A percentile compares a stretch with the other conserved stretches of the same genome.
Conservation (phyloP, 2,888 invertebrate species). For the Platycheirus albimanus region DNA sequence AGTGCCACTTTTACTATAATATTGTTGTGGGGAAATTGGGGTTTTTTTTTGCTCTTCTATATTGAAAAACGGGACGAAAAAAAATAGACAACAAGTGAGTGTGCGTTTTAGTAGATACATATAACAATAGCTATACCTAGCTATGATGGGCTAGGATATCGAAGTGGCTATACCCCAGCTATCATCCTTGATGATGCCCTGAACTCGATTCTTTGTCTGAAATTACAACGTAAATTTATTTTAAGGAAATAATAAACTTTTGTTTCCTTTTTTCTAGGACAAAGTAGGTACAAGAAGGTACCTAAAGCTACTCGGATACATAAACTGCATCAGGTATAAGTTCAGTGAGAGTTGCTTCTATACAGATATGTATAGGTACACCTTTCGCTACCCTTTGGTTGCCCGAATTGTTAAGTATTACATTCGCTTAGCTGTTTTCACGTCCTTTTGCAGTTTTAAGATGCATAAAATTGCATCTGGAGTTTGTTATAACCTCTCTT, state of each 20-base stretch:
- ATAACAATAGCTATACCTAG: constrained; percentile 8
- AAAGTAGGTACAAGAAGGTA: too few species aligned
- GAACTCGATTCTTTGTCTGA: constrained; percentile 63
- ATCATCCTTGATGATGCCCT: constrained; percentile 27
- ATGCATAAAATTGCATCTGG: constrained; percentile 69
- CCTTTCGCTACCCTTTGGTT: constrained; percentile 9
- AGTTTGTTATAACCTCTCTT: constrained; percentile 65
- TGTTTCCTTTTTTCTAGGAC: too few species aligned
- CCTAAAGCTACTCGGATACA: constrained; percentile 31
- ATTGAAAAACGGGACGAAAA: constrained; percentile 16
- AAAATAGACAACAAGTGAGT: constrained; percentile 50
- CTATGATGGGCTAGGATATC: constrained; percentile 16
- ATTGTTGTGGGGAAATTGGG: constrained; percentile 12
- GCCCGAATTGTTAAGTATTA: constrained; percentile 56
- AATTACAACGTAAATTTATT: constrained; percentile 64
- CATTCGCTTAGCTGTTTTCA: constrained; percentile 56
- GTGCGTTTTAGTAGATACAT: constrained; percentile 27
- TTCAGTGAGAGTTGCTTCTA: too few species aligned
- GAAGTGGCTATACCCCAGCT: constrained; percentile 46
- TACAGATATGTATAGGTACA: too few species aligned
- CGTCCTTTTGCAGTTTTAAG: constrained; percentile 40
- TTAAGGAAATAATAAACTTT: constrained; percentile 66
- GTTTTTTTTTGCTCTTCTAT: not conserved
- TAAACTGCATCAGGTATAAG: not conserved
- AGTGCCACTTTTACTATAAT: constrained; percentile 64